phyloP scores from a whole-genome alignment of 2,888 invertebrate genomes.

The Zygaena filipendulae region DNA sequence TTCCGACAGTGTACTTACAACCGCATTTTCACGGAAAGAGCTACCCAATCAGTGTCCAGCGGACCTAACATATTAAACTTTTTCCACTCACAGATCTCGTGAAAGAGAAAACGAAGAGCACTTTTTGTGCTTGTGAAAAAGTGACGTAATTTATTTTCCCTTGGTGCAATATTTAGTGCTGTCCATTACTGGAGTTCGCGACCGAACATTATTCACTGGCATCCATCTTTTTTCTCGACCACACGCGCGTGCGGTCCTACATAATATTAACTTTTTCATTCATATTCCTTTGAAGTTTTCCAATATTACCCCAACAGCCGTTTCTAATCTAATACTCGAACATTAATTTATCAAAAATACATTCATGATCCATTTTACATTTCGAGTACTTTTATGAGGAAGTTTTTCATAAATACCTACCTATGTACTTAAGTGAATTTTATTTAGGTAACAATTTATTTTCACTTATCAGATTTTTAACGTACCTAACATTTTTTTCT shows the following conservation, averaged over 20 bases:
- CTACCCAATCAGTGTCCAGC: constrained; percentile 27
- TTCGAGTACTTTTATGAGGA: no score
- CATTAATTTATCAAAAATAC: no score
- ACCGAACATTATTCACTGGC: constrained; percentile 63
- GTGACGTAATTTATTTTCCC: constrained; percentile 64
- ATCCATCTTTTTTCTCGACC: constrained; percentile 57
- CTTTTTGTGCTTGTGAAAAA: constrained; percentile 63
- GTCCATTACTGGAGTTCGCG: constrained; percentile 68
- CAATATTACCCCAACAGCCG: constrained; percentile 40
- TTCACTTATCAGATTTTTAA: no score
- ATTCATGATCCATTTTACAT: no score
- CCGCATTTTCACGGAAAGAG: no score
- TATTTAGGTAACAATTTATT: no score
- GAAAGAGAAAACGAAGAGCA: constrained; percentile 55
- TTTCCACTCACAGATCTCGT: constrained; percentile 39
- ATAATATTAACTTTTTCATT: constrained; percentile 63
- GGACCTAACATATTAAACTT: constrained; percentile 59
- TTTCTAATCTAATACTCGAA: no score
- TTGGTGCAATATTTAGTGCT: constrained; percentile 66
- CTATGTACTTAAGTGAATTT: no score
- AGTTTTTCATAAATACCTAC: no score
- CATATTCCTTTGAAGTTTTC: constrained; percentile 37
- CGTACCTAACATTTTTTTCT: no score
- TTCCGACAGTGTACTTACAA: no score
- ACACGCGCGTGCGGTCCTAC: constrained; percentile 40